These are phyloP conservation scores for Austrofundulus limnaeus DNA, from an alignment of 2,113 vertebrate genomes.

Conservation along the genomic window DNA sequence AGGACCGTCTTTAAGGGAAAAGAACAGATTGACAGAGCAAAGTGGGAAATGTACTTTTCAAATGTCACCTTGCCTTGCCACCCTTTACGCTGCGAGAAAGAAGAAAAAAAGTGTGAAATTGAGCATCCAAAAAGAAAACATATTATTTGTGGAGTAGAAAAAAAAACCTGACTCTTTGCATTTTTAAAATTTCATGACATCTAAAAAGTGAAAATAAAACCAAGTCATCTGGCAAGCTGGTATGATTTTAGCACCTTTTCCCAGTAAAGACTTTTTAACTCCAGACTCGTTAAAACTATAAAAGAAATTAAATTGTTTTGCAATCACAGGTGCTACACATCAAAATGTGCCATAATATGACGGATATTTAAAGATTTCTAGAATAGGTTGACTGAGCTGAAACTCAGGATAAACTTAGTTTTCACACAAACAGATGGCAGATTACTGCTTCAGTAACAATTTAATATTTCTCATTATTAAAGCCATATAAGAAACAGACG, in stretches of 20 bases:
- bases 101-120: constrained; percentile 48
- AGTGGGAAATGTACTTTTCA: constrained; percentile 73
- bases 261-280: not conserved
- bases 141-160: constrained; percentile 12
- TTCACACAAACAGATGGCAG: not conserved
- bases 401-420: not conserved
- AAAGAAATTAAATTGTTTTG: not conserved
- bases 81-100: constrained; percentile 50
- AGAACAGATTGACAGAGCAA: constrained; percentile 61
- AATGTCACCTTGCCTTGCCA: constrained; percentile 74
- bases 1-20: constrained; percentile 45
- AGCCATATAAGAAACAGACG: not conserved
- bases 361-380: not conserved
- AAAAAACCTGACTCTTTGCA: constrained; percentile 12
- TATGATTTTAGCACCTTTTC: constrained; percentile 9
- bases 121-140: constrained; percentile 24
- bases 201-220: constrained; percentile 7
- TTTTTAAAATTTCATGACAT: constrained; percentile 24
- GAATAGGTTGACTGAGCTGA: not conserved
- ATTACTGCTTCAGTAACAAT: not conserved
- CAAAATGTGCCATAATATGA: not conserved
- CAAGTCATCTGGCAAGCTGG: not conserved
- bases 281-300: not conserved
- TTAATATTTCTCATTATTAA: not conserved
- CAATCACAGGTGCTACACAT: not conserved